Conservation (phyloP, 2,888 invertebrate species). For the Phalera bucephala region DNA sequence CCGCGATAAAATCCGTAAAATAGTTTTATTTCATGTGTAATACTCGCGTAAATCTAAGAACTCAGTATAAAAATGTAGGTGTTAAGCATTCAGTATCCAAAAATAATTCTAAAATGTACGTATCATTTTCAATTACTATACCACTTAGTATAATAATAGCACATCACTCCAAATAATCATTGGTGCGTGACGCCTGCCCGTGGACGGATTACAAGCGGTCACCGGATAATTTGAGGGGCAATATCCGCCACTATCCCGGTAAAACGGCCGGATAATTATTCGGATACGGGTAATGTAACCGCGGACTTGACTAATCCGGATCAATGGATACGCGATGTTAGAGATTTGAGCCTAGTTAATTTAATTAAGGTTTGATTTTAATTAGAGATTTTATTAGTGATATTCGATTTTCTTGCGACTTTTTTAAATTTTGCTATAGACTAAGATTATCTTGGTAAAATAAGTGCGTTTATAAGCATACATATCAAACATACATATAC, state of each 20-base stretch:
- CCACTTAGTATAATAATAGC: conserved; percentile 20
- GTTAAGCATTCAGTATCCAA: too few species aligned
- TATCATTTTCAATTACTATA: conserved; percentile 18
- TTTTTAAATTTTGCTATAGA: too few species aligned
- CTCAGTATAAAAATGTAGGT: too few species aligned
- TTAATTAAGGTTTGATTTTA: neutral
- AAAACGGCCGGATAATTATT: conserved; percentile 37
- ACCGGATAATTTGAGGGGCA: conserved; percentile 58
- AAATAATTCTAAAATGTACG: conserved; percentile 12
- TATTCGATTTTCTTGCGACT: neutral
- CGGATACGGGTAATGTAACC: conserved; percentile 37
- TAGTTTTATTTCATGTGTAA: too few species aligned
- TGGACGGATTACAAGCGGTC: conserved; percentile 56
- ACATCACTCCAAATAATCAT: conserved; percentile 36
- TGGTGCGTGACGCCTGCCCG: conserved; percentile 41
- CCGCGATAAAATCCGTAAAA: too few species aligned
- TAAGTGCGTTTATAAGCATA: too few species aligned
- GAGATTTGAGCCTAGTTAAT: neutral
- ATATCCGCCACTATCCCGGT: conserved; percentile 40
- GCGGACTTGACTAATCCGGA: conserved; percentile 40
- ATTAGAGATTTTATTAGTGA: neutral
- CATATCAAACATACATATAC: too few species aligned
- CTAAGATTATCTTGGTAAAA: too few species aligned
- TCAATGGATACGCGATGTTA: conserved; percentile 34
- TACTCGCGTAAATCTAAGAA: too few species aligned